Evolutionary conservation across 2,888 invertebrate species (phyloP).

Genomic region (Drosophila hamatofila): DNA sequence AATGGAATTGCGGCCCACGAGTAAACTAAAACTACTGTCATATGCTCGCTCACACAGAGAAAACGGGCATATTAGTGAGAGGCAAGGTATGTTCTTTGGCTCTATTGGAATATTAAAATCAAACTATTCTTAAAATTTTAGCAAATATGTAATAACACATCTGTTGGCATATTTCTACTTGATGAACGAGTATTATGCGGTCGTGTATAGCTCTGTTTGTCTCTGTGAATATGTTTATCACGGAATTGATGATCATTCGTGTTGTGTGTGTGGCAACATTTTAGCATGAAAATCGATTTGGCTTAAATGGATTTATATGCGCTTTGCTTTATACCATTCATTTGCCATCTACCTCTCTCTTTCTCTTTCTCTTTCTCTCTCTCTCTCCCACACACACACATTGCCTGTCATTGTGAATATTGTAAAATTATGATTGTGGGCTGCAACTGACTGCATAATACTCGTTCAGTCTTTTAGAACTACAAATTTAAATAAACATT

Average conservation of each 20-base stretch:
- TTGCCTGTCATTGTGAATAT: conserved; percentile 26
- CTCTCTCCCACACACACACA: not conserved
- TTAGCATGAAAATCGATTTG: conserved; percentile 39
- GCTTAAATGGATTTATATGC: conserved; percentile 36
- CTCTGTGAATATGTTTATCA: not conserved
- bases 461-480: not conserved
- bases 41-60: not conserved
- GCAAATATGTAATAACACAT: too few relatives aligned
- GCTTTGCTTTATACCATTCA: conserved; percentile 5
- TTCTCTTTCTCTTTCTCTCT: not conserved
- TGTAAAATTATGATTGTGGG: conserved; percentile 32
- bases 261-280: conserved; percentile 18
- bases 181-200: not conserved
- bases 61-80: not conserved
- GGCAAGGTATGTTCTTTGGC: too few relatives aligned
- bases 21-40: not conserved
- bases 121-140: too few relatives aligned
- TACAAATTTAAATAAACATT: not conserved
- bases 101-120: too few relatives aligned
- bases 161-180: not conserved
- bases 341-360: not conserved
- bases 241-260: conserved; percentile 10
- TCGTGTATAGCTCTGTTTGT: not conserved
- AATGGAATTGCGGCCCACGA: conserved; percentile 1
- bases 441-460: not conserved